These are phyloP conservation scores for Bombus fervidus DNA, from an alignment of 1,140 invertebrate species.

Conservation along the genomic window DNA sequence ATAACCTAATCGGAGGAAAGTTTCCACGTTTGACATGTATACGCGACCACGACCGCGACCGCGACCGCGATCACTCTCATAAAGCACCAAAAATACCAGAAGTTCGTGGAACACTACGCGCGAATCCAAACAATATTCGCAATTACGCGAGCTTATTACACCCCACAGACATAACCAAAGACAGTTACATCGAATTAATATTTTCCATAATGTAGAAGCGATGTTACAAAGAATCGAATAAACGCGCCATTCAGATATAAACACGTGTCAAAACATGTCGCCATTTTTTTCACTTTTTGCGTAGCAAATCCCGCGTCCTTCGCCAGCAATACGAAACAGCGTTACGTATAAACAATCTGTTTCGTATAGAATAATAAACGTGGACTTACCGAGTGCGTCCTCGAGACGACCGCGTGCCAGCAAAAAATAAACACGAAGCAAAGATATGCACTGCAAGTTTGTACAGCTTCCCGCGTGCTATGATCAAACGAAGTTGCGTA, in stretches of 20 bases:
- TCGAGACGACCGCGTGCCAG: conserved; percentile 15
- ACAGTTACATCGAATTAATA: neutral
- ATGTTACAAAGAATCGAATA: neutral
- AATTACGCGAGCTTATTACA: neutral
- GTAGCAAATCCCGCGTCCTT: neutral
- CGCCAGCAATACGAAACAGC: neutral
- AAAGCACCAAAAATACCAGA: neutral
- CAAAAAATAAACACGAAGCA: neutral
- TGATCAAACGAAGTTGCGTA: conserved; percentile 33
- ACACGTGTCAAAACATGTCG: conserved; percentile 9
- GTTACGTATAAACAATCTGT: neutral
- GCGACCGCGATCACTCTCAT: no score
- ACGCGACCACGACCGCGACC: neutral
- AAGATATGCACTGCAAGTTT: conserved; percentile 31
- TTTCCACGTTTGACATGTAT: neutral
- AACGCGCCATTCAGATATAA: no score
- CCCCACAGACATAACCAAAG: no score
- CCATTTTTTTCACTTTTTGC: conserved; percentile 2
- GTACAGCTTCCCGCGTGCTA: conserved; percentile 27
- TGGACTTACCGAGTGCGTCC: conserved; percentile 53
- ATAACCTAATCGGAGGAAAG: neutral
- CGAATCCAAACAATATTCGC: neutral
- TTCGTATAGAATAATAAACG: neutral
- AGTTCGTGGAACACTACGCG: neutral
- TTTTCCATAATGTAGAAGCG: no score